Evolutionary conservation across 2,113 vertebrate species (phyloP).

Genomic region (Bolborhynchus lineola): DNA sequence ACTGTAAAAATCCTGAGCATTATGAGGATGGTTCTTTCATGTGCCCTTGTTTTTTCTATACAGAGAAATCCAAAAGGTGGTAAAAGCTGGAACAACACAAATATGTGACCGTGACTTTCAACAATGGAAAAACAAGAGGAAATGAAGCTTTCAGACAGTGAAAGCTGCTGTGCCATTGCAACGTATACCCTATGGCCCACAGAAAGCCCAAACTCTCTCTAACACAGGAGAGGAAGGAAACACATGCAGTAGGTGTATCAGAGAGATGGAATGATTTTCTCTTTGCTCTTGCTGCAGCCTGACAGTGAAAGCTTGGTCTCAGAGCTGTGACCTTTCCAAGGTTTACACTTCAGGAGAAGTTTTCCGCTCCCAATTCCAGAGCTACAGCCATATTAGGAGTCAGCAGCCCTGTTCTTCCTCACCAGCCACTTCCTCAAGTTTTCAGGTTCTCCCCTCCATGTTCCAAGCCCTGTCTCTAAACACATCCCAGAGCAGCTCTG

Average conservation of each 20-base stretch:
- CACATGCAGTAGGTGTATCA: neutral
- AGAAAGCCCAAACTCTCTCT: neutral
- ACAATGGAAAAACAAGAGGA: neutral
- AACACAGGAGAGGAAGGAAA: neutral
- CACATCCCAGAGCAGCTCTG: neutral
- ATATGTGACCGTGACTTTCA: neutral
- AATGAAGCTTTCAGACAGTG: neutral
- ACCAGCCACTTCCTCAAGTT: conserved; percentile 20
- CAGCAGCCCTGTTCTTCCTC: conserved; percentile 28
- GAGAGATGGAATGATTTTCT: neutral
- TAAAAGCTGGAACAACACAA: neutral
- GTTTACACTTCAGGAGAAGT: neutral
- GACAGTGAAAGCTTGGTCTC: neutral
- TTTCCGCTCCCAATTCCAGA: neutral
- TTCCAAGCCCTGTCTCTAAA: conserved; percentile 27
- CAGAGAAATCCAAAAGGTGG: neutral
- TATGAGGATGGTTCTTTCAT: neutral
- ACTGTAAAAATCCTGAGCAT: neutral
- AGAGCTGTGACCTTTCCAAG: neutral
- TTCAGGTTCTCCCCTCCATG: neutral
- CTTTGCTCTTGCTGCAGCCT: neutral
- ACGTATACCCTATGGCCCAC: too few relatives aligned
- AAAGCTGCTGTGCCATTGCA: neutral
- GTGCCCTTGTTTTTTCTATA: neutral
- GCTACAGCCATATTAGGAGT: neutral